These are phyloP conservation scores for Beroe forskalii DNA, from an alignment of 37 sponge, comb jelly and placozoan species.

Conservation along the genomic window DNA sequence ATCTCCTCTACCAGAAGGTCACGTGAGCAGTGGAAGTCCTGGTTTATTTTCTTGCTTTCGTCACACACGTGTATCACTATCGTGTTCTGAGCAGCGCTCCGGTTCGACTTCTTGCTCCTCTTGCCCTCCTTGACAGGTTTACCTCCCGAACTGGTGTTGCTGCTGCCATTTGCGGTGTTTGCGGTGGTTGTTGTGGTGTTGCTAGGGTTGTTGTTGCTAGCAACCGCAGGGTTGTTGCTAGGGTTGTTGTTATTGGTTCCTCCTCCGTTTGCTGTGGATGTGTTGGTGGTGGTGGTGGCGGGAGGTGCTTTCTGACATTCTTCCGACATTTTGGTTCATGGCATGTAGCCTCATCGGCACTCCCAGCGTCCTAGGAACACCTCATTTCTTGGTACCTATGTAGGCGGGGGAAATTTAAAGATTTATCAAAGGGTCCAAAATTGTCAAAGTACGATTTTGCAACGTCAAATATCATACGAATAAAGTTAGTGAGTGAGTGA, in stretches of 20 bases:
- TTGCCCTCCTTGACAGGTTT: slow-evolving; percentile 43
- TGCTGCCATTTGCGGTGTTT: background rate
- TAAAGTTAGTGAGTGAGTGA: too few relatives aligned
- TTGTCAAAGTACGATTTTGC: too few relatives aligned
- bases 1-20: slow-evolving; percentile 87
- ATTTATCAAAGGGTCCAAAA: too few relatives aligned
- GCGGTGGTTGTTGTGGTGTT: background rate
- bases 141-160: slow-evolving; percentile 1
- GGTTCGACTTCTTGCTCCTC: slow-evolving; percentile 48
- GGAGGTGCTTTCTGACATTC: background rate
- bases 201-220: background rate
- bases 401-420: too few relatives aligned
- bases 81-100: slow-evolving; percentile 55
- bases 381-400: too few relatives aligned
- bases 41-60: slow-evolving; percentile 79
- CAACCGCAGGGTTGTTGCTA: background rate
- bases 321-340: background rate
- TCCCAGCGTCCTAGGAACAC: too few relatives aligned
- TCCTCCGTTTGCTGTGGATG: background rate
- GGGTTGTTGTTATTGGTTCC: background rate
- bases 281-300: too few relatives aligned
- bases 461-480: too few relatives aligned
- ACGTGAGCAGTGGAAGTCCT: slow-evolving; percentile 82
- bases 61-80: slow-evolving; percentile 88
- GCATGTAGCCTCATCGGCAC: background rate